A percentile compares a stretch with the other conserved stretches of the same genome.
phyloP scores from a whole-genome alignment of 2,888 invertebrate genomes.

The Microctonus aethiopoides region DNA sequence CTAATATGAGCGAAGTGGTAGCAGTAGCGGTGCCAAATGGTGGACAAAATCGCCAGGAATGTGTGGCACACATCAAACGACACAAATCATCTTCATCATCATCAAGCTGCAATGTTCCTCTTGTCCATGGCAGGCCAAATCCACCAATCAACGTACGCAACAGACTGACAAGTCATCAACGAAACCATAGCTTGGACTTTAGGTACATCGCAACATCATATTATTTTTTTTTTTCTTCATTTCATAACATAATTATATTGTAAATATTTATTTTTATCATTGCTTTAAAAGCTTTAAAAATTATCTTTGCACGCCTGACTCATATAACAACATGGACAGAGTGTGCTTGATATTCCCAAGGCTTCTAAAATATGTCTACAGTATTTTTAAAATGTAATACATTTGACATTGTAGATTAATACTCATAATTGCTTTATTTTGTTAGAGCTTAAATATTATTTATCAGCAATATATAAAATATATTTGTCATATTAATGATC shows the following conservation, averaged over 20 bases:
- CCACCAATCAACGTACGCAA: slow-evolving; percentile 68
- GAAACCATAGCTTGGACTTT: slow-evolving; percentile 90
- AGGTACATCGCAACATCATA: slow-evolving; percentile 70
- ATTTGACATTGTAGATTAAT: slow-evolving; percentile 1
- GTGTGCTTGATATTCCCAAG: background rate
- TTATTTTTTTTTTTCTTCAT: slow-evolving; percentile 15
- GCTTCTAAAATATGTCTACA: background rate
- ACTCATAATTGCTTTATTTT: background rate
- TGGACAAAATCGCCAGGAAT: slow-evolving; percentile 64
- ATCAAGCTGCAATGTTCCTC: slow-evolving; percentile 69
- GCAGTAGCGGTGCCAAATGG: slow-evolving; percentile 63
- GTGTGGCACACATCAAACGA: slow-evolving; percentile 64
- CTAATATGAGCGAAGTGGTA: slow-evolving; percentile 67
- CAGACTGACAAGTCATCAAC: slow-evolving; percentile 78
- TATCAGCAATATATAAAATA: background rate
- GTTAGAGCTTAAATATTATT: background rate
- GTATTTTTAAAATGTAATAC: background rate
- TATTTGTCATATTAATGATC: background rate
- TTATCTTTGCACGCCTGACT: background rate
- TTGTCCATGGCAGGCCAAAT: slow-evolving; percentile 72
- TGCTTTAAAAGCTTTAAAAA: background rate
- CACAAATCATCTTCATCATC: slow-evolving; percentile 55
- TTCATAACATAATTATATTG: too few species aligned
- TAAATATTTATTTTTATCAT: background rate
- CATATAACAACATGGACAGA: background rate